Conservation (phyloP, 2,113 vertebrate genomes). For the Phaethornis superciliosus region DNA sequence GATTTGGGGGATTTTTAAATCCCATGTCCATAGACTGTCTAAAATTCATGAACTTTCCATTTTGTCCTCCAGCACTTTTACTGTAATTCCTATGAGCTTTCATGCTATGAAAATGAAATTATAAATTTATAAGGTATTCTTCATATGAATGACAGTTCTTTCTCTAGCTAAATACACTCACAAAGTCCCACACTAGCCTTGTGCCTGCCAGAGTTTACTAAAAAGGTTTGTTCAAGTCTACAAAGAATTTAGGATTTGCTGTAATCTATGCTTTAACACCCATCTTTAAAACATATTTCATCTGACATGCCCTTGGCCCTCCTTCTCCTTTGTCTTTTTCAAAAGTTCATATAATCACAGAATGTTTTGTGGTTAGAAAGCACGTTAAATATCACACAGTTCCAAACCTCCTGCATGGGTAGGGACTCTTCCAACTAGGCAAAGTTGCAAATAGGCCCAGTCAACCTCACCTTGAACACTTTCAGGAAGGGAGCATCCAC, state of each 20-base stretch:
- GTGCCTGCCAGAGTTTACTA: background rate
- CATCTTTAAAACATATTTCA: background rate
- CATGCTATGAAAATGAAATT: background rate
- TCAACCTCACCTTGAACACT: too few relatives aligned
- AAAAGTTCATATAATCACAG: too few relatives aligned
- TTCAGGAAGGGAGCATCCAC: too few relatives aligned
- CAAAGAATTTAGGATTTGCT: background rate
- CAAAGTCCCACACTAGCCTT: background rate
- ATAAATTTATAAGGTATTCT: background rate
- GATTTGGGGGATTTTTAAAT: background rate
- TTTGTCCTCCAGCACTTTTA: background rate
- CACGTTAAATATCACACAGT: too few relatives aligned
- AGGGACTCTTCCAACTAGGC: too few relatives aligned
- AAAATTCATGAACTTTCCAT: background rate
- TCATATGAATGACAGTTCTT: background rate
- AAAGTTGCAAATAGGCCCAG: too few relatives aligned
- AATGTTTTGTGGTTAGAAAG: too few relatives aligned
- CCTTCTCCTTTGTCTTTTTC: background rate
- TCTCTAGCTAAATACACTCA: background rate
- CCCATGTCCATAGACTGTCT: background rate
- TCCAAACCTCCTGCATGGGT: too few relatives aligned
- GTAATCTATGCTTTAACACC: background rate
- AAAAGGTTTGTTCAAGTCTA: background rate
- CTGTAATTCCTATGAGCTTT: background rate
- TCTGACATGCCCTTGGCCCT: background rate